phyloP scores from a whole-genome alignment of 2,888 invertebrate genomes.

The Chydorus sphaericus region DNA sequence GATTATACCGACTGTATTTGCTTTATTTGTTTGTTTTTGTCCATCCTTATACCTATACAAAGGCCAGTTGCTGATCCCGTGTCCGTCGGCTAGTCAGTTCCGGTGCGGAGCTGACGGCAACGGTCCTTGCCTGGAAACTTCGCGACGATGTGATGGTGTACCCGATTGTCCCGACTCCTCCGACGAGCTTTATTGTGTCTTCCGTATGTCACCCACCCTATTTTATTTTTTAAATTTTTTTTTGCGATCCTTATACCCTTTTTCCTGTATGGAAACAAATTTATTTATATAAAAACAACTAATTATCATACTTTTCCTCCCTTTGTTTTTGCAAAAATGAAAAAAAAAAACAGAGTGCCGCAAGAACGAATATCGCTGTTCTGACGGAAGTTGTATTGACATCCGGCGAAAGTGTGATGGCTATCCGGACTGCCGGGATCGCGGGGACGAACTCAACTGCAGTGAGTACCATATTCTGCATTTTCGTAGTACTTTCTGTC shows the following conservation, averaged over 20 bases:
- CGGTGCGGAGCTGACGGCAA: conserved; percentile 24
- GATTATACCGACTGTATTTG: neutral
- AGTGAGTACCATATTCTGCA: no score
- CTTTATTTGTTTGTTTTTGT: neutral
- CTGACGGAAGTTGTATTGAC: conserved; percentile 24
- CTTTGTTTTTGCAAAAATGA: neutral
- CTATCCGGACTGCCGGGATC: conserved; percentile 37
- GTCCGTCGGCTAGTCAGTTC: conserved; percentile 21
- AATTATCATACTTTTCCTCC: neutral
- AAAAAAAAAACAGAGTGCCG: conserved; percentile 20
- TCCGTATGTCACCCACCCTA: neutral
- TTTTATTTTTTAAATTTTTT: neutral
- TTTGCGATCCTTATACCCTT: neutral
- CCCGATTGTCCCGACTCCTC: conserved; percentile 44
- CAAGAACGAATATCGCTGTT: conserved; percentile 20
- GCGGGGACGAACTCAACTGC: conserved; percentile 60
- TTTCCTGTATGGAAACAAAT: neutral
- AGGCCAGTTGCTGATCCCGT: conserved; percentile 15
- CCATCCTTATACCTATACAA: no score
- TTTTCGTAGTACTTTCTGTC: no score
- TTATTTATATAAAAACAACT: neutral
- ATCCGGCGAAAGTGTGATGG: conserved; percentile 24
- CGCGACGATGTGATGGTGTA: conserved; percentile 39
- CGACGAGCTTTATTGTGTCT: conserved; percentile 35
- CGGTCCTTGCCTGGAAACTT: conserved; percentile 24